Percentiles rank a stretch among this genome's conserved stretches.
These are phyloP conservation scores for Micrasema minimum DNA, from an alignment of 1,140 invertebrate genomes.

Conservation along the genomic window DNA sequence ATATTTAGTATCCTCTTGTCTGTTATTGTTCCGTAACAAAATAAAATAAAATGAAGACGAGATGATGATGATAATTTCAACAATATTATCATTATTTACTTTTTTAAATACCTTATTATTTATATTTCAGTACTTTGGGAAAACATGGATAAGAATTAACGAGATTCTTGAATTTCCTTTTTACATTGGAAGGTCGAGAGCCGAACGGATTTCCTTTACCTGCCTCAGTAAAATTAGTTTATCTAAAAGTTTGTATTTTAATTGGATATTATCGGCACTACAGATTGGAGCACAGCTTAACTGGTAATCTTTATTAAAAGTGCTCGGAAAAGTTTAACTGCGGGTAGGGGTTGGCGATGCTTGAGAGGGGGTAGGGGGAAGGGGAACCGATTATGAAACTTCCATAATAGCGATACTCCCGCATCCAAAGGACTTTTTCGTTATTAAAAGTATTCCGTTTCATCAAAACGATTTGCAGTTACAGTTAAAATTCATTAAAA, in stretches of 20 bases:
- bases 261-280: slow-evolving; percentile 37
- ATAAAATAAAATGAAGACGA: too few relatives aligned
- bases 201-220: slow-evolving; percentile 6
- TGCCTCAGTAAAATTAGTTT: slow-evolving; percentile 22
- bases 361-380: not conserved
- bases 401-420: slow-evolving; percentile 31
- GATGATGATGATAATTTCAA: too few relatives aligned
- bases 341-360: not conserved
- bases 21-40: too few relatives aligned
- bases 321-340: slow-evolving; percentile 33
- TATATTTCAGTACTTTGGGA: too few relatives aligned
- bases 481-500: not conserved
- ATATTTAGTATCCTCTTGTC: too few relatives aligned
- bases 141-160: too few relatives aligned
- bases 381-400: slow-evolving; percentile 19
- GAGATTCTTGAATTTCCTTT: too few relatives aligned
- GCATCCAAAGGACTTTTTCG: slow-evolving; percentile 24
- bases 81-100: too few relatives aligned
- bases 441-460: slow-evolving; percentile 35
- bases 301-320: slow-evolving; percentile 38
- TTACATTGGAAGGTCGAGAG: not conserved
- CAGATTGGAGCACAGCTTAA: slow-evolving; percentile 32
- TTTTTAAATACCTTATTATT: too few relatives aligned
- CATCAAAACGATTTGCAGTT: slow-evolving; percentile 16
- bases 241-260: slow-evolving; percentile 33